These are phyloP conservation scores for Scolanthus callimorphus DNA, from an alignment of 92 coral and sea anemone genomes.

Conservation along the genomic window DNA sequence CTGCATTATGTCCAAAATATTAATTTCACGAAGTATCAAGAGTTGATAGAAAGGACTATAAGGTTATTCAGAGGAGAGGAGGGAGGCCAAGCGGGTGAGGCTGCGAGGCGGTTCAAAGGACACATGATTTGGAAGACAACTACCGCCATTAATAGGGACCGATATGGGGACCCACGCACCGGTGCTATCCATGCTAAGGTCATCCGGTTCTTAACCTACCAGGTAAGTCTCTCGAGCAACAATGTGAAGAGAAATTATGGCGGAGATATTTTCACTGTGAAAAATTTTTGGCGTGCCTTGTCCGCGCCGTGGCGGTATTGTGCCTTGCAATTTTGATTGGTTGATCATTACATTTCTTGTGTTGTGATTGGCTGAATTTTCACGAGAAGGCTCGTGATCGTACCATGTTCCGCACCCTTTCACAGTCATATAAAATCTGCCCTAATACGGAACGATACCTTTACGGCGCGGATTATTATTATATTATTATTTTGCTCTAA, in stretches of 20 bases:
- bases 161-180: slow-evolving; percentile 22
- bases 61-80: slow-evolving; percentile 25
- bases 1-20: slow-evolving; percentile 66
- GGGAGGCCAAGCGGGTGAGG: slow-evolving; percentile 11
- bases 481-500: neutral
- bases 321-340: too few species aligned
- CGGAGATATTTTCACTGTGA: too few species aligned
- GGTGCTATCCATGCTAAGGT: slow-evolving; percentile 51
- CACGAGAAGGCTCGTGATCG: too few species aligned
- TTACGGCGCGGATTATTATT: neutral
- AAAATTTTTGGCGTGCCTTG: too few species aligned
- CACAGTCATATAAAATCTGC: too few species aligned
- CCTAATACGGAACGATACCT: too few species aligned
- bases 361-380: too few species aligned
- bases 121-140: slow-evolving; percentile 87
- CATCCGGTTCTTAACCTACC: slow-evolving; percentile 70
- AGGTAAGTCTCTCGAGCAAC: too few species aligned
- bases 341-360: too few species aligned
- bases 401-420: too few species aligned
- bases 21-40: slow-evolving; percentile 73
- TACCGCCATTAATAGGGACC: slow-evolving; percentile 67
- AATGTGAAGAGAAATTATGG: too few species aligned
- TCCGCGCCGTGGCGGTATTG: too few species aligned
- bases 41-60: slow-evolving; percentile 54
- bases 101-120: slow-evolving; percentile 48